Percentiles rank a stretch among this genome's conserved stretches.
Conservation (phyloP, 1,140 invertebrate species). For the Helicoverpa armigera region DNA sequence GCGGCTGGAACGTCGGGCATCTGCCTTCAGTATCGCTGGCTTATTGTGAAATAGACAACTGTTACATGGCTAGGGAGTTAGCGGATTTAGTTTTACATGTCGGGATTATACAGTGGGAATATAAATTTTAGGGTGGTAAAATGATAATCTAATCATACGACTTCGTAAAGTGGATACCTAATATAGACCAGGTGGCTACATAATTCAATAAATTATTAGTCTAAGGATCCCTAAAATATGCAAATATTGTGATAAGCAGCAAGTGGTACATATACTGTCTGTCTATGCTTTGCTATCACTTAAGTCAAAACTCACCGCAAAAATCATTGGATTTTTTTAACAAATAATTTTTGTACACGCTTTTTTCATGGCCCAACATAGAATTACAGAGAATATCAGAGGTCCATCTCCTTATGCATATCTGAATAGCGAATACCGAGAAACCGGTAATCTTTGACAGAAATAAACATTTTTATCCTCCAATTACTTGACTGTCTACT, state of each 20-base stretch:
- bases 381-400: slow-evolving; percentile 50
- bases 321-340: too few species aligned
- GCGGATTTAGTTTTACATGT: background rate
- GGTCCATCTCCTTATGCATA: slow-evolving; percentile 45
- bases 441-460: slow-evolving; percentile 37
- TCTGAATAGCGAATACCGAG: slow-evolving; percentile 46
- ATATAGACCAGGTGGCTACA: too few species aligned
- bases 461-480: slow-evolving; percentile 22
- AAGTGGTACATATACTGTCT: too few species aligned
- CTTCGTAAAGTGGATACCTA: too few species aligned
- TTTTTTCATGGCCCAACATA: slow-evolving; percentile 27
- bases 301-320: too few species aligned
- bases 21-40: slow-evolving; percentile 35
- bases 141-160: too few species aligned
- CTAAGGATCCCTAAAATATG: too few species aligned
- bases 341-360: background rate
- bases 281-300: too few species aligned
- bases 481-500: slow-evolving; percentile 26
- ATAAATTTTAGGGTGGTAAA: too few species aligned
- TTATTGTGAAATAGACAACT: slow-evolving; percentile 37
- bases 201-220: too few species aligned
- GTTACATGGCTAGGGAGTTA: slow-evolving; percentile 1
- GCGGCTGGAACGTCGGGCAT: slow-evolving; percentile 37
- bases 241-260: too few species aligned
- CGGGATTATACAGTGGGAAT: too few species aligned